Evolutionary conservation across 2,888 invertebrate genomes (phyloP), one percentile per base, ranked within the genome.

Genomic region (Frankliniella fusca): DNA sequence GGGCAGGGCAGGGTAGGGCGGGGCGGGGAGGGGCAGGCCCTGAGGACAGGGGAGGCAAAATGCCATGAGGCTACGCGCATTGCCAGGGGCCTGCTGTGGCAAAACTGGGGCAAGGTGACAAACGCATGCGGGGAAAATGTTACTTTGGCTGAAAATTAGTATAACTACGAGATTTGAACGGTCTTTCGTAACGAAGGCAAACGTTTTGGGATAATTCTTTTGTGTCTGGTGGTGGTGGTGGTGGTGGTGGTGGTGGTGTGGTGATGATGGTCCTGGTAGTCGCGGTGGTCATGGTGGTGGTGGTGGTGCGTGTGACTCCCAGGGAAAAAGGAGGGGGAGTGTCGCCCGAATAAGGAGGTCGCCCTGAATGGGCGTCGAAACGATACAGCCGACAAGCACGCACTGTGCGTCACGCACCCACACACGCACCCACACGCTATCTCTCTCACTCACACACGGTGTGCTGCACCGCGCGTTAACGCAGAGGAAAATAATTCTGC

Each of bases 301-400:
- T 20, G 54, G 18, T 7, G 0, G 54, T 54, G 54, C 15, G 54
- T 15, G 54, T 54, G 54, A 38, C 38, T 38, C 5, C 5, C 38
- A 38, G 38, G 5, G 5, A 38, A 38, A 38, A 38, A 38, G 38
- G 38, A 38, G 38, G 38, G 38, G 38, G 38, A 38, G 38, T 38
- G 38, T 38, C 38, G 38, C 38, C 2, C 38, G 5, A 38, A 38
- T 38, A 38, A 38, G 38, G 38, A 20, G 18, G 54, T 20, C 20
- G 54, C 18, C 8, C 27, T 27, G 70, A 76, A 76, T 76, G 70
- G 70, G 23, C 70, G 70, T 76, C 23, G 70, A 76, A 76, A 76
- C 70, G 70, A 27, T 76, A 76, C 70, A 12, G 27, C 70, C 70
- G 54, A 5, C 20, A 54, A 15, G 54, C 54, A 54, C 54, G 54